Conservation (phyloP, 2,797 vertebrate genomes). For the Chelidonichthys spinosus region DNA sequence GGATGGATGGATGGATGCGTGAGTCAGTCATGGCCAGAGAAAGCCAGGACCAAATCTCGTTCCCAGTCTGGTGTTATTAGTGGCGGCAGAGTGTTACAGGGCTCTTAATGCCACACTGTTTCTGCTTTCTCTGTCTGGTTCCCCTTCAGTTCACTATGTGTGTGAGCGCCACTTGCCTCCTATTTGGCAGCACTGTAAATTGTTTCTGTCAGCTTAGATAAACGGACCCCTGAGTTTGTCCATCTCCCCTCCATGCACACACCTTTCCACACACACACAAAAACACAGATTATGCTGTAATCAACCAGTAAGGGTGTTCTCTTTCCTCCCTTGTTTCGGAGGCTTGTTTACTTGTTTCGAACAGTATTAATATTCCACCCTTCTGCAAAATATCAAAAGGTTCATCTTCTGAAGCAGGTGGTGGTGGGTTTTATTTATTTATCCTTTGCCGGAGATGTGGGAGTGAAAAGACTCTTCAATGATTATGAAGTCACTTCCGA, state of each 20-base stretch:
- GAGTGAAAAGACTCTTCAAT: slow-evolving; percentile 24
- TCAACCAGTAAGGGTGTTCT: slow-evolving; percentile 51
- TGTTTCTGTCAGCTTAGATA: slow-evolving; percentile 85
- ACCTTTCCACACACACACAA: slow-evolving; percentile 31
- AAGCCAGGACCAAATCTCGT: slow-evolving; percentile 15
- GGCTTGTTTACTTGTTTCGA: slow-evolving; percentile 59
- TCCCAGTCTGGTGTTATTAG: slow-evolving; percentile 35
- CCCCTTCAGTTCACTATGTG: slow-evolving; percentile 64
- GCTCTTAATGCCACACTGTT: slow-evolving; percentile 44
- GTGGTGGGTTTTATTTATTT: slow-evolving; percentile 59
- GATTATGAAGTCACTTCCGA: slow-evolving; percentile 6
- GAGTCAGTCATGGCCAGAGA: slow-evolving; percentile 27
- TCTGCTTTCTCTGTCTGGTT: slow-evolving; percentile 61
- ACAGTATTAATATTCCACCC: slow-evolving; percentile 57
- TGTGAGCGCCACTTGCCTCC: slow-evolving; percentile 64
- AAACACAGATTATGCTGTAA: slow-evolving; percentile 48
- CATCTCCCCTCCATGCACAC: slow-evolving; percentile 60
- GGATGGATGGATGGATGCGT: neutral
- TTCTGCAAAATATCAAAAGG: slow-evolving; percentile 51
- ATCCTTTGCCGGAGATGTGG: slow-evolving; percentile 22
- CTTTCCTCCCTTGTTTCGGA: slow-evolving; percentile 49
- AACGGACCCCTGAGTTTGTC: slow-evolving; percentile 78
- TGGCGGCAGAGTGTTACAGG: slow-evolving; percentile 30
- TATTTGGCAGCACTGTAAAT: slow-evolving; percentile 80
- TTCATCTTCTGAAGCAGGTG: slow-evolving; percentile 50